These are phyloP conservation scores for Himantopus leucocephalus DNA, from an alignment of 2,113 vertebrate species.

Conservation along the genomic window DNA sequence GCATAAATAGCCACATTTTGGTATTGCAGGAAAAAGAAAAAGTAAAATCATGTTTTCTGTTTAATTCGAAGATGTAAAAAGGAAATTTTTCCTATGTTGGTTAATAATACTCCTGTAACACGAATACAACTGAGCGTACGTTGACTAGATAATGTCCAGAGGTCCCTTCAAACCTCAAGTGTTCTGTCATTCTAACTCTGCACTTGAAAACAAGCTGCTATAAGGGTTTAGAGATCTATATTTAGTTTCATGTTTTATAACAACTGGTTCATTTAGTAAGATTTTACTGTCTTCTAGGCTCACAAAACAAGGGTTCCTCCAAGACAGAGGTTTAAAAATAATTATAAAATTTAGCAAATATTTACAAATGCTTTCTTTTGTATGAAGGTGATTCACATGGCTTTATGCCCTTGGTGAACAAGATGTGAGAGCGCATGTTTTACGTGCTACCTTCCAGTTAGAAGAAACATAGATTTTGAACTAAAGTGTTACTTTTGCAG, in stretches of 20 bases:
- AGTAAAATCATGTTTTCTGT: not conserved
- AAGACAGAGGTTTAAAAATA: not conserved
- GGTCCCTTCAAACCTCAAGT: not conserved
- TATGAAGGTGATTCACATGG: not conserved
- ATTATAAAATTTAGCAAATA: not conserved
- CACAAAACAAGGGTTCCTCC: not conserved
- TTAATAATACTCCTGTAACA: not conserved
- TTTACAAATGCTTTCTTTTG: not conserved
- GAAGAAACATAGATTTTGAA: not conserved
- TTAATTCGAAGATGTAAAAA: not conserved
- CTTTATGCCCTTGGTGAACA: not conserved
- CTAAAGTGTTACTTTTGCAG: not conserved
- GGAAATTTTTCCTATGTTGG: not conserved
- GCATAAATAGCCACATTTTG: not conserved
- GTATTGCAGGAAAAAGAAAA: not conserved
- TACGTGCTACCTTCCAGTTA: not conserved
- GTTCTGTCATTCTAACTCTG: not conserved
- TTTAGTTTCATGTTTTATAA: not conserved
- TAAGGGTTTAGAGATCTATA: not conserved
- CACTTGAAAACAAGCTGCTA: not conserved
- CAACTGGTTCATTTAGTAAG: not conserved
- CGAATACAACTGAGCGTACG: fast-evolving
- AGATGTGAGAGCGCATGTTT: not conserved
- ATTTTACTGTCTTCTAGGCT: not conserved
- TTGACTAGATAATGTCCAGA: not conserved